Conservation (phyloP, 2,888 invertebrate genomes). For the Allacma fusca region DNA sequence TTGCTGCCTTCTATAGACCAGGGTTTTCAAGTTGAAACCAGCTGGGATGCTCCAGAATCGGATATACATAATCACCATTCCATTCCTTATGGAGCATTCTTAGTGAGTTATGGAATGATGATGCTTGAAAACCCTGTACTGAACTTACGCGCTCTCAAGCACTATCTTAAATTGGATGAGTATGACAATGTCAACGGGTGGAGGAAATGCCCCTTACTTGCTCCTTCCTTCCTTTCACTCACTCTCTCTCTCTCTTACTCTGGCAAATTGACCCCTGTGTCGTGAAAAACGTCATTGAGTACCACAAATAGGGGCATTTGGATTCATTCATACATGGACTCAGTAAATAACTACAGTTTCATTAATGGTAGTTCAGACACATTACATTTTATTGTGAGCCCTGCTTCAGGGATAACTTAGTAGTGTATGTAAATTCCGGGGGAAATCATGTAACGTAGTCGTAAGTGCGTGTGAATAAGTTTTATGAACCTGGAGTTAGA, state of each 20-base stretch:
- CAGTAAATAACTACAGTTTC: too few species aligned
- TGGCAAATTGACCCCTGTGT: constrained; percentile 47
- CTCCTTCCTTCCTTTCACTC: not conserved
- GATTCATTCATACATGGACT: too few species aligned
- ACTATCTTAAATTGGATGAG: constrained; percentile 55
- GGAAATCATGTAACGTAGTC: too few species aligned
- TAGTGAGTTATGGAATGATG: constrained; percentile 46
- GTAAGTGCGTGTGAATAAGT: not conserved
- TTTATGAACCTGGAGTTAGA: not conserved
- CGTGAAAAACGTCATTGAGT: constrained; percentile 2
- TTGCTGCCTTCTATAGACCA: not conserved
- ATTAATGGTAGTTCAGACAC: too few species aligned
- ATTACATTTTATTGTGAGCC: too few species aligned
- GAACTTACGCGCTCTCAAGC: constrained; percentile 42
- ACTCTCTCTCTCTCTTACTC: constrained; percentile 13
- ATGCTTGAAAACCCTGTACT: not conserved
- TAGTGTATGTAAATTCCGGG: too few species aligned
- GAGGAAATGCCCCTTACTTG: not conserved
- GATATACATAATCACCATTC: constrained; percentile 19
- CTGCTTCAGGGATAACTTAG: too few species aligned
- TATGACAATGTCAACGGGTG: constrained; percentile 24
- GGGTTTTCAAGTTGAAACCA: not conserved
- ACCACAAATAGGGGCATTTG: not conserved
- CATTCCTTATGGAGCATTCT: constrained; percentile 17
- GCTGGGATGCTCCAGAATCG: not conserved